Evolutionary conservation across 2,888 invertebrate genomes (phyloP), one percentile per base, ranked within the genome.

Genomic region (Synergus japonicus): DNA sequence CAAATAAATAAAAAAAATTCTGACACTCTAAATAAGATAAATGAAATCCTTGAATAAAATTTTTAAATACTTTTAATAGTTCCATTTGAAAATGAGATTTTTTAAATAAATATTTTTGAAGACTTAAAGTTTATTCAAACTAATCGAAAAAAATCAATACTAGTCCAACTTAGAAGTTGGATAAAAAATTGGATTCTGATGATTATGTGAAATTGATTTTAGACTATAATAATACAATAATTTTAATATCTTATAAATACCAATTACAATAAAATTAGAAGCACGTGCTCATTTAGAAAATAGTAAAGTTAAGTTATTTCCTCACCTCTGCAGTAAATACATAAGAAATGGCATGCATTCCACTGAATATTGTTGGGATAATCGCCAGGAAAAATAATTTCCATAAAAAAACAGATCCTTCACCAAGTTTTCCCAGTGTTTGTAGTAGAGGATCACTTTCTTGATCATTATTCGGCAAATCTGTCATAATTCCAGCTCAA

Each of bases 301-400:
- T 54, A n/a, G 13, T 7, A 54, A 43, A 64, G 29, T 63, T 44
- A 13, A 18, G 67, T 73, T n/a, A 12, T 4, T 41, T 18, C 46
- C 92, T 91, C 84, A 93, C 90, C 85, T 93, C 93, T 0, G 93
- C 93, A 22, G 94, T 89, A 83, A 94, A 93, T 1, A 94, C 93
- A 82, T 94, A 94, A 1, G 94, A 93, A 77, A 93, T 93, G 44
- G 94, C 93, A 85, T 94, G 94, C 88, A 94, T 93, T 3, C 94
- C 94, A 85, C 93, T 94, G 79, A 94, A 89, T 49, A 94, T 92
- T 49, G 93, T 92, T 18, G 93, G 93, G 0, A 92, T 90, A 4
- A 93, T 90, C 65, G 93, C 93, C 1, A 93, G 89, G 77, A 93
- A 90, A 81, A 93, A 93, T 69, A 93, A 86, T 8, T 90, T 90